phyloP scores from a whole-genome alignment of 2,888 invertebrate species.

The Gastrophysa polygoni region DNA sequence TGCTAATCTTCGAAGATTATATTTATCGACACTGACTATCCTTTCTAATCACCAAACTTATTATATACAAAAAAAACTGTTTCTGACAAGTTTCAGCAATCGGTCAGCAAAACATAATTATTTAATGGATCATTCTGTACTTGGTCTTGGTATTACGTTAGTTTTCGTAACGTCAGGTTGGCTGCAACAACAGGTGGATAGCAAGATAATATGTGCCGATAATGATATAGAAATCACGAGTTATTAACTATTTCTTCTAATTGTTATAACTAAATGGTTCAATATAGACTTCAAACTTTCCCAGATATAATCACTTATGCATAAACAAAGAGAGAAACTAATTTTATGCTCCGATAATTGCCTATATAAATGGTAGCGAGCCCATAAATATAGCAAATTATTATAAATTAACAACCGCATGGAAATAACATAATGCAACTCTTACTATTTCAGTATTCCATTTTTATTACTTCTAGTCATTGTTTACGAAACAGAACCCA shows the following conservation, averaged over 20 bases:
- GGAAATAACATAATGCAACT: constrained; percentile 29
- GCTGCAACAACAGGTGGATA: neutral
- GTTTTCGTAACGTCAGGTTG: neutral
- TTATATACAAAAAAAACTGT: too few species aligned
- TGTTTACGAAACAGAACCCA: too few species aligned
- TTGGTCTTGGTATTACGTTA: too few species aligned
- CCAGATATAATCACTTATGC: constrained; percentile 17
- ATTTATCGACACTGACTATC: too few species aligned
- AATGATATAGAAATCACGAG: neutral
- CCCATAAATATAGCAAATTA: constrained; percentile 28
- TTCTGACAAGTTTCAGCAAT: neutral
- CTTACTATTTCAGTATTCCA: constrained; percentile 17
- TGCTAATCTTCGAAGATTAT: too few species aligned
- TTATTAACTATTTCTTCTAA: neutral
- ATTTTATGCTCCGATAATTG: constrained; percentile 36
- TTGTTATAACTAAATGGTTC: neutral
- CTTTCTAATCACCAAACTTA: too few species aligned
- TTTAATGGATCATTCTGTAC: neutral
- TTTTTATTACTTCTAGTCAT: constrained; percentile 7
- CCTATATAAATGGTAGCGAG: constrained; percentile 26
- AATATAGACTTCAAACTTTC: constrained; percentile 14
- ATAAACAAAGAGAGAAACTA: constrained; percentile 36
- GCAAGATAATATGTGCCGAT: neutral
- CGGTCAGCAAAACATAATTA: neutral
- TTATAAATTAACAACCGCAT: constrained; percentile 28